Conservation (phyloP, 2,113 vertebrate genomes). For the Todiramphus chloris region DNA sequence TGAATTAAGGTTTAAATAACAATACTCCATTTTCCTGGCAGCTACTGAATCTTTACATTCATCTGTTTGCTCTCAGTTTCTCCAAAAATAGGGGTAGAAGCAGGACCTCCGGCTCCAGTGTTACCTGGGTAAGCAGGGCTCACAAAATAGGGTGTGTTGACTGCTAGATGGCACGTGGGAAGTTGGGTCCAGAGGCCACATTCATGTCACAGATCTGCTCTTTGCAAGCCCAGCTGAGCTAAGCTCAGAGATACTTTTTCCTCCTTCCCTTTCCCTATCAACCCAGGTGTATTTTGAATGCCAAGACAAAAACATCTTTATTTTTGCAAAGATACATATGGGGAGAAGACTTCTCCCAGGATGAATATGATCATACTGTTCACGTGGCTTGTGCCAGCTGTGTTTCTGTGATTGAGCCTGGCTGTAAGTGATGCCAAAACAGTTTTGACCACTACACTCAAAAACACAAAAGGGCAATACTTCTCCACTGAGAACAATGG, state of each 20-base stretch:
- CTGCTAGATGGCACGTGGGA: accelerated
- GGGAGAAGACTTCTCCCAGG: neutral
- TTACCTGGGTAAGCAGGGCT: neutral
- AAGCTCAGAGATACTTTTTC: neutral
- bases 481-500: neutral
- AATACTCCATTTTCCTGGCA: neutral
- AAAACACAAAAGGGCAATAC: neutral
- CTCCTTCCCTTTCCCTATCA: neutral
- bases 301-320: neutral
- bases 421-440: constrained; percentile 2
- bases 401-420: neutral
- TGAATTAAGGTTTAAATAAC: neutral
- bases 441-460: neutral
- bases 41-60: neutral
- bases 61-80: neutral
- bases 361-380: neutral
- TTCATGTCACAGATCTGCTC: neutral
- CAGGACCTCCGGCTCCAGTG: neutral
- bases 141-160: neutral
- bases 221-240: accelerated
- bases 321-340: neutral
- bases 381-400: neutral
- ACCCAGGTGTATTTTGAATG: neutral
- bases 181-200: neutral
- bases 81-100: neutral